Evolutionary conservation across 1,140 invertebrate species (phyloP), one percentile per base, ranked within the genome.

Genomic region (Euura saliciscinereae): DNA sequence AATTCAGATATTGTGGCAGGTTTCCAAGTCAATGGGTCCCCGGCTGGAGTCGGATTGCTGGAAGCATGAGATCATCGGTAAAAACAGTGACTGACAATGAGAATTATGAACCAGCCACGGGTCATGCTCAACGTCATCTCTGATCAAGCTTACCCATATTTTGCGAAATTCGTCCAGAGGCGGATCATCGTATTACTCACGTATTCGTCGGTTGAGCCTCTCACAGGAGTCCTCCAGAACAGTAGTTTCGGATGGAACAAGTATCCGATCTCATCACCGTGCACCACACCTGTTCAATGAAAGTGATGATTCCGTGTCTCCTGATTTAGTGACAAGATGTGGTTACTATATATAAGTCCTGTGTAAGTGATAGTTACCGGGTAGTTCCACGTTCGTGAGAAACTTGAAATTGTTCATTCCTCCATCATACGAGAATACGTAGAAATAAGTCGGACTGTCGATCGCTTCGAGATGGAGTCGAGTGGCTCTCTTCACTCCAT

Each of bases 201-300:
- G 13, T 67, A 8, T 13, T 67, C 66, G 42, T 67, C 66, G 13
- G 7, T 13, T 6, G 66, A 67, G 10, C 66, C 66, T n/a, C 11
- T 42, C 13, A 6, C 4, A 10, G 66, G 66, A 10, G 7, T 67
- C 8, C 66, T 28, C 66, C 66, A 67, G 51, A 59, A 67, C 13
- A 67, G 69, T 6, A 75, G 44, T 4, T 43, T 7, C 10, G 67
- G 75, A 68, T 75, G 76, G 44, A 76, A 77, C 43, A 82, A 44
- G 73, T 77, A 78, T 59, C 74, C 70, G 43, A 76, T 11, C 13
- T 80, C 78, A 72, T 82, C 79, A 43, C 42, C 75, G 64, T 82
- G 79, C 67, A 44, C 73, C 44, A 74, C 74, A 59, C 73, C 71
- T 68, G 43, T 65, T 44, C 8, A 67, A 67, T 2, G 7, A 42